phyloP scores from a whole-genome alignment of 2,797 vertebrate genomes.

The Notamacropus eugenii region DNA sequence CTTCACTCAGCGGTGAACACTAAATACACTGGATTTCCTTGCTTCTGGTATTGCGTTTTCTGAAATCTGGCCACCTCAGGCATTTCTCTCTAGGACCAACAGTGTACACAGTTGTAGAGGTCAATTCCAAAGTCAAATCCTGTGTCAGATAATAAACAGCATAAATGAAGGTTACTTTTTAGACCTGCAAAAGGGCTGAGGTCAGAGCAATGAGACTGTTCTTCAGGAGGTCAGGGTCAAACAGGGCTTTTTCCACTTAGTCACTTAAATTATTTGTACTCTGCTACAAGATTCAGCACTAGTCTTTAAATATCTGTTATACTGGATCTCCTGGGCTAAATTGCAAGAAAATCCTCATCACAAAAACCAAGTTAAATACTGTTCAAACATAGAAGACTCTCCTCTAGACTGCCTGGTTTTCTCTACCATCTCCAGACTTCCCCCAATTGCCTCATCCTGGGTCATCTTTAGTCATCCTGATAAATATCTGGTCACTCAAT shows the following conservation, averaged over 20 bases:
- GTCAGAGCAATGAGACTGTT: background rate
- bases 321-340: constrained; percentile 20
- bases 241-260: background rate
- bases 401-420: constrained; percentile 48
- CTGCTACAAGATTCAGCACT: background rate
- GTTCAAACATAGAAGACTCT: constrained; percentile 23
- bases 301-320: background rate
- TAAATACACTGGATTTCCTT: background rate
- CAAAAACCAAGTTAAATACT: constrained; percentile 25
- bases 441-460: background rate
- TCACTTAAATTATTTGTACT: background rate
- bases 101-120: background rate
- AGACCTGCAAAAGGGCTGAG: background rate
- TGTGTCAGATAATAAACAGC: background rate
- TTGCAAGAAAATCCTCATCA: constrained; percentile 14
- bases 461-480: no score
- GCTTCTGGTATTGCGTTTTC: background rate
- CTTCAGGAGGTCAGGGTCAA: background rate
- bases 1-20: background rate
- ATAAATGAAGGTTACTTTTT: background rate
- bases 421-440: constrained; percentile 34
- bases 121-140: background rate
- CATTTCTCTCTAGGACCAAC: background rate
- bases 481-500: no score
- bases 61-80: background rate